These are phyloP conservation scores for Alouatta palliata DNA, from an alignment of 2,113 vertebrate genomes.

Conservation along the genomic window DNA sequence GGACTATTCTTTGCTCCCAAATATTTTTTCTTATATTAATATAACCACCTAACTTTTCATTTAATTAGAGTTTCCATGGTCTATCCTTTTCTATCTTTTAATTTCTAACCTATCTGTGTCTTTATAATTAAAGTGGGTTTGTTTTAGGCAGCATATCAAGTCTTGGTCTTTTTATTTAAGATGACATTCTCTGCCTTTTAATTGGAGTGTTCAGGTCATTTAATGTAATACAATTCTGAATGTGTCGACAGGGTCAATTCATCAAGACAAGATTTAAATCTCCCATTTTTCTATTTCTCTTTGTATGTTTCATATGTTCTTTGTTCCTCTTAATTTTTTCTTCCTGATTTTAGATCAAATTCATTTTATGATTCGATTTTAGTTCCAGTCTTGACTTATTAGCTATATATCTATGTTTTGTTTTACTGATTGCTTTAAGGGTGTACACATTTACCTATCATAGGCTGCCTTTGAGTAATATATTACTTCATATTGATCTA, in stretches of 20 bases:
- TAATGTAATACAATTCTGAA: not conserved
- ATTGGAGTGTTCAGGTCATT: not conserved
- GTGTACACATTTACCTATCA: not conserved
- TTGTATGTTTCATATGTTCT: not conserved
- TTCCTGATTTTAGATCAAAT: not conserved
- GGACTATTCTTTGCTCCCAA: not conserved
- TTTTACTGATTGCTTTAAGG: not conserved
- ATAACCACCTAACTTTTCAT: not conserved
- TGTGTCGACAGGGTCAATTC: not conserved
- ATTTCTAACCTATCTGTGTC: not conserved
- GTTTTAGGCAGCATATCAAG: not conserved
- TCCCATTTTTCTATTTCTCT: not conserved
- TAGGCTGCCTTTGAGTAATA: not conserved
- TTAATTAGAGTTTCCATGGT: not conserved
- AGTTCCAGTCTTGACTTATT: not conserved
- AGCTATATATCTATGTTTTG: not conserved
- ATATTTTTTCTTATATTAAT: conserved; percentile 6
- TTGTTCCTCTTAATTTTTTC: not conserved
- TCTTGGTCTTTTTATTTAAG: conserved; percentile 20
- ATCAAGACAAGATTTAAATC: not conserved
- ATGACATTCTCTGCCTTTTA: conserved; percentile 13
- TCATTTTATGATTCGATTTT: not conserved
- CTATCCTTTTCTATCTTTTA: not conserved
- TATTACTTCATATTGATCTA: not conserved
- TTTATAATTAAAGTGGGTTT: conserved; percentile 20